phyloP scores from a whole-genome alignment of 2,113 vertebrate genomes.

The Colius striatus region DNA sequence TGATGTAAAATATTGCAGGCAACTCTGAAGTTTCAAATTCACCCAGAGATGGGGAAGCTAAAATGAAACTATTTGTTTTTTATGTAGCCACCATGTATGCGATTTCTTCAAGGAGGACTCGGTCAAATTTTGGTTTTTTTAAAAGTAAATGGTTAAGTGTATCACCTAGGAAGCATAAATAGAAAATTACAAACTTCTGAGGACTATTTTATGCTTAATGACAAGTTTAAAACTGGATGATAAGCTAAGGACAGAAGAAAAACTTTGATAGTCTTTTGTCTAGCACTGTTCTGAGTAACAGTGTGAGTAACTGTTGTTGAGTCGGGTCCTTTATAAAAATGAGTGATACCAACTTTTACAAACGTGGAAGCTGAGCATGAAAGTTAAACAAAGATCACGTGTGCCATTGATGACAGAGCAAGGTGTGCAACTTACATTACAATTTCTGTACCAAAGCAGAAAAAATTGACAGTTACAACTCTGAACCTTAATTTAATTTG shows the following conservation, averaged over 20 bases:
- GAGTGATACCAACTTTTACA: background rate
- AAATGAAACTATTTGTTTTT: background rate
- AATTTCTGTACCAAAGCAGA: background rate
- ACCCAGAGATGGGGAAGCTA: background rate
- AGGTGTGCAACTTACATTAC: background rate
- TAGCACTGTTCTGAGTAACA: background rate
- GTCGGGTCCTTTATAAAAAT: background rate
- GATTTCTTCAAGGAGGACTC: background rate
- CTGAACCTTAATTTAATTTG: background rate
- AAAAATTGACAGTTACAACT: background rate
- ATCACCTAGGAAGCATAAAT: background rate
- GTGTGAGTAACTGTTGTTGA: too few species aligned
- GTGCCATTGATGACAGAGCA: background rate
- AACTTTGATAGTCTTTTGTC: background rate
- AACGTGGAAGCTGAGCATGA: background rate
- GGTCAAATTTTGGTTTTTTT: background rate
- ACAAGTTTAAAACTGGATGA: background rate
- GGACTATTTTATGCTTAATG: background rate
- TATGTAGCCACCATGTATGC: accelerated
- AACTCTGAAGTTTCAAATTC: background rate
- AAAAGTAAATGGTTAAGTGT: background rate
- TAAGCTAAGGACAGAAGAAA: background rate
- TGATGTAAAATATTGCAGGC: background rate
- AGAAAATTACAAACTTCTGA: background rate
- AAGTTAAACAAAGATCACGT: background rate